phyloP scores from a whole-genome alignment of 2,888 invertebrate species.

The Hoplodrina ambigua region DNA sequence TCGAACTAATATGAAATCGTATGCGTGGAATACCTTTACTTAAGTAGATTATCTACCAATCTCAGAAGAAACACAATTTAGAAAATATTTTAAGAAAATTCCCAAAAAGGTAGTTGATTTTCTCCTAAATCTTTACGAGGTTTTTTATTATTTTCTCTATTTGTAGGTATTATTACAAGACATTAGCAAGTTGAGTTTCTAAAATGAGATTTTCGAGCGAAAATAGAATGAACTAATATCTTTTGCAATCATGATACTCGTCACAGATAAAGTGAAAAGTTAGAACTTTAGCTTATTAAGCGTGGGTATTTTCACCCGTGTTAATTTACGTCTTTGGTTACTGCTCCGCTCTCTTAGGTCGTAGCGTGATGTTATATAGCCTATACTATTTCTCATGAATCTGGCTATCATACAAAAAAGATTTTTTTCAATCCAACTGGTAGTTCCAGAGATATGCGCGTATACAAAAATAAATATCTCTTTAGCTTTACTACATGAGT shows the following conservation, averaged over 20 bases:
- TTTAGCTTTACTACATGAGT: too few species aligned
- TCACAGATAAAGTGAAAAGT: not conserved
- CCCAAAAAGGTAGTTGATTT: not conserved
- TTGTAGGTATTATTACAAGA: not conserved
- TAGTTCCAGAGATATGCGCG: too few species aligned
- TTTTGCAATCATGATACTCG: not conserved
- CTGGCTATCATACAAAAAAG: too few species aligned
- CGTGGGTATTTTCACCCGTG: too few species aligned
- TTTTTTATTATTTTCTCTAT: not conserved
- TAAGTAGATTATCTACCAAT: not conserved
- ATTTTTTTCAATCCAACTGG: too few species aligned
- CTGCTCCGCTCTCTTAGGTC: too few species aligned
- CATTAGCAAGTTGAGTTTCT: not conserved
- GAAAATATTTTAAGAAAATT: not conserved
- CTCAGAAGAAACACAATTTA: not conserved
- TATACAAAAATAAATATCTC: too few species aligned
- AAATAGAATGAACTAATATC: not conserved
- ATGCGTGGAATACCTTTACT: not conserved
- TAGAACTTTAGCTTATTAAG: too few species aligned
- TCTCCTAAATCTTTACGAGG: not conserved
- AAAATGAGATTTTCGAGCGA: not conserved
- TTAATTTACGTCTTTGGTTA: too few species aligned
- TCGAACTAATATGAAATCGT: slow-evolving; percentile 14
- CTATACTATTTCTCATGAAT: too few species aligned
- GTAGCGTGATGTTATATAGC: too few species aligned